These are phyloP conservation scores for Drosophila ficusphila DNA, from an alignment of 1,140 invertebrate species.

Conservation along the genomic window DNA sequence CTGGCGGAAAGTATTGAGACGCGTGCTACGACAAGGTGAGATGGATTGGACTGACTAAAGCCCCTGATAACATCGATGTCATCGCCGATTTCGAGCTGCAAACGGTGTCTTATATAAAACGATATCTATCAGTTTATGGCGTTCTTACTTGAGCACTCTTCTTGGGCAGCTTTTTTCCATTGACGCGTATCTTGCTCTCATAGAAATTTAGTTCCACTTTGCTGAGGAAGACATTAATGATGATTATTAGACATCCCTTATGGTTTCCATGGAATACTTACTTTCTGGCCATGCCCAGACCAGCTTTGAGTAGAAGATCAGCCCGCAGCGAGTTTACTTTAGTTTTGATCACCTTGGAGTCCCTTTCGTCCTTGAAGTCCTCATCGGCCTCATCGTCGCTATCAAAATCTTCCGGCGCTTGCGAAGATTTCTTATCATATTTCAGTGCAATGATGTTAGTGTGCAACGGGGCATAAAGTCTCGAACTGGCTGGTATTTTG, in stretches of 20 bases:
- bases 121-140: not conserved
- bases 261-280: slow-evolving; percentile 61
- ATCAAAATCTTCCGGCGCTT: slow-evolving; percentile 56
- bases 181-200: slow-evolving; percentile 87
- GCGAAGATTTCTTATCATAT: slow-evolving; percentile 68
- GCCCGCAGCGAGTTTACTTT: slow-evolving; percentile 87
- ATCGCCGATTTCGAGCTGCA: slow-evolving; percentile 86
- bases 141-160: slow-evolving; percentile 86
- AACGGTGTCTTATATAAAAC: not conserved
- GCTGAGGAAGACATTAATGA: slow-evolving; percentile 65
- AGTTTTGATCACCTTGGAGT: slow-evolving; percentile 87
- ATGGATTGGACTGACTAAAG: slow-evolving; percentile 86
- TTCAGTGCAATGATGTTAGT: slow-evolving; percentile 38
- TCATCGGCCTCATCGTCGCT: slow-evolving; percentile 75
- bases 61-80: slow-evolving; percentile 88
- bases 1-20: slow-evolving; percentile 85
- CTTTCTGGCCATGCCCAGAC: slow-evolving; percentile 88
- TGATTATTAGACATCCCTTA: not conserved
- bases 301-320: slow-evolving; percentile 88
- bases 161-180: slow-evolving; percentile 87
- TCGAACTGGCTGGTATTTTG: not conserved
- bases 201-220: slow-evolving; percentile 88
- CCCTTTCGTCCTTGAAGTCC: slow-evolving; percentile 83
- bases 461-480: slow-evolving; percentile 20
- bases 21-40: slow-evolving; percentile 86